Evolutionary conservation across 2,888 invertebrate species (phyloP).

Genomic region (Acleris literana): DNA sequence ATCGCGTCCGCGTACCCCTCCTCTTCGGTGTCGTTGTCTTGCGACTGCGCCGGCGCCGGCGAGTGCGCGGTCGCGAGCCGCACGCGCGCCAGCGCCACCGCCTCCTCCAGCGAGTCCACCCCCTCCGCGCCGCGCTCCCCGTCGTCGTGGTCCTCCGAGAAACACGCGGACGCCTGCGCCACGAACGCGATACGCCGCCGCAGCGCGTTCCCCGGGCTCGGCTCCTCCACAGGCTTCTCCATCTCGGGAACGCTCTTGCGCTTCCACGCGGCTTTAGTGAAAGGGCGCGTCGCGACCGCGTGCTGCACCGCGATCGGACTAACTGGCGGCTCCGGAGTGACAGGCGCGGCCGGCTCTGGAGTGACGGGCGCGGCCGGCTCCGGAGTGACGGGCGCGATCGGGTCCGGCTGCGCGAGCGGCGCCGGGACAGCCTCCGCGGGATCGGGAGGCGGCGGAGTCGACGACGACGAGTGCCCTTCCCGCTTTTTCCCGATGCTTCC

Average conservation of each 20-base stretch:
- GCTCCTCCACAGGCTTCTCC: constrained; percentile 73
- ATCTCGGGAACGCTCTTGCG: constrained; percentile 67
- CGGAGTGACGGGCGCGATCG: constrained; percentile 39
- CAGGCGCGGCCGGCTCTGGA: constrained; percentile 40
- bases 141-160: constrained; percentile 80
- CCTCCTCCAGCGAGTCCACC: constrained; percentile 81
- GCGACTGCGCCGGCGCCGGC: constrained; percentile 68
- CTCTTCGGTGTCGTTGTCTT: constrained; percentile 73
- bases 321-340: constrained; percentile 52
- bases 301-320: constrained; percentile 75
- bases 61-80: constrained; percentile 67
- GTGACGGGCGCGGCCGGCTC: constrained; percentile 41
- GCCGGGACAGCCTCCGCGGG: constrained; percentile 33
- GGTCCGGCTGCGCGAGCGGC: constrained; percentile 35
- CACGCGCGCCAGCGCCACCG: constrained; percentile 77
- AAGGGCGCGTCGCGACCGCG: constrained; percentile 79
- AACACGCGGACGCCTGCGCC: constrained; percentile 76
- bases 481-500: constrained; percentile 73
- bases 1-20: constrained; percentile 76
- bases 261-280: constrained; percentile 82
- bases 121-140: constrained; percentile 63
- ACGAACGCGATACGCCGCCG: constrained; percentile 82
- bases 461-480: constrained; percentile 53
- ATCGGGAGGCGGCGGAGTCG: constrained; percentile 48
- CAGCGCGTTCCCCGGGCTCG: constrained; percentile 72